phyloP scores from a whole-genome alignment of 2,797 vertebrate genomes.

The Spinus pinus region DNA sequence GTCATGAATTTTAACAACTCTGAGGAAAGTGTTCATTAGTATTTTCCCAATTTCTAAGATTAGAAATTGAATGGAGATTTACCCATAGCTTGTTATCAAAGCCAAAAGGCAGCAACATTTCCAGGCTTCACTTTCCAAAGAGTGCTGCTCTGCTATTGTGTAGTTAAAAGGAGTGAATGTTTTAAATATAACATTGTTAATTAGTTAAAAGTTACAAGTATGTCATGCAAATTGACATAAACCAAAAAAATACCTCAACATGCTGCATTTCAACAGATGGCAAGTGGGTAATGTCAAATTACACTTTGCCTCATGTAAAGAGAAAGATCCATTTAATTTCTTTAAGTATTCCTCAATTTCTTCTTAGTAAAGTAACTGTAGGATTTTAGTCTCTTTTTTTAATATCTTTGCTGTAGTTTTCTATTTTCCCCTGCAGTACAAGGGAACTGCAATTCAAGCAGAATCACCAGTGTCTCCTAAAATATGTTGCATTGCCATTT shows the following conservation, averaged over 20 bases:
- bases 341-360: not conserved
- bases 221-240: not conserved
- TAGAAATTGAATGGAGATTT: not conserved
- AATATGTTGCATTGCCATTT: not conserved
- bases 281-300: not conserved
- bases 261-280: not conserved
- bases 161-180: not conserved
- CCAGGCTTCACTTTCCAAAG: not conserved
- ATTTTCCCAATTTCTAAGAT: not conserved
- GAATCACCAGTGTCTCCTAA: not conserved
- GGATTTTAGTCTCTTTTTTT: not conserved
- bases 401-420: not conserved
- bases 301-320: not conserved
- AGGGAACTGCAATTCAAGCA: not conserved
- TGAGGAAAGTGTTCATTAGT: not conserved
- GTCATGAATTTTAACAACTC: slow-evolving; percentile 16
- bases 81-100: not conserved
- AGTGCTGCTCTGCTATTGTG: not conserved
- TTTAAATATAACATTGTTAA: not conserved
- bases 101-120: not conserved
- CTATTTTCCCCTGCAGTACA: not conserved
- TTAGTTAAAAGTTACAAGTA: not conserved
- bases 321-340: not conserved
- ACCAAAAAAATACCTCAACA: not conserved
- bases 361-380: not conserved